Percentiles rank a stretch among this genome's conserved stretches.
These are phyloP conservation scores for Clarias fuscus DNA, from an alignment of 2,797 vertebrate species.

Conservation along the genomic window DNA sequence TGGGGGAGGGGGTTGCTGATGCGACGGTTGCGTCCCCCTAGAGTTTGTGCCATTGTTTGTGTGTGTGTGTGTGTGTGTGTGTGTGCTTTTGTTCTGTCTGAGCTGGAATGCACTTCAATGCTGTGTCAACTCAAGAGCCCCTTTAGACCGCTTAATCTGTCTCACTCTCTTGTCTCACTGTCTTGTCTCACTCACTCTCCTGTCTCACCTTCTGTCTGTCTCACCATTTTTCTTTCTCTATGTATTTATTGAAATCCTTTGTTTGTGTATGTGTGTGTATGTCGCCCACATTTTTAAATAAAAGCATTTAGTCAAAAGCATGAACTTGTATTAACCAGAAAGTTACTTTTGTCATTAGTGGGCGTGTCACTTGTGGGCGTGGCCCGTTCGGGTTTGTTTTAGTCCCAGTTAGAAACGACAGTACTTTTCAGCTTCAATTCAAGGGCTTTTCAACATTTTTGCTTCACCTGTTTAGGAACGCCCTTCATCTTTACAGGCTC, in stretches of 20 bases:
- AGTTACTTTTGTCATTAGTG: background rate
- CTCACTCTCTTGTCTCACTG: background rate
- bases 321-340: background rate
- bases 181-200: constrained; percentile 24
- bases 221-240: background rate
- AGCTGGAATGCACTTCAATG: constrained; percentile 52
- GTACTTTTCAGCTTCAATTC: too few species aligned
- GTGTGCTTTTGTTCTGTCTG: constrained; percentile 50
- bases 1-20: constrained; percentile 47
- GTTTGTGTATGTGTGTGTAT: background rate
- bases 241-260: background rate
- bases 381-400: background rate
- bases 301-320: background rate
- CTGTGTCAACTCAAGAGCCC: constrained; percentile 51
- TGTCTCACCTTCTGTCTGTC: constrained; percentile 37
- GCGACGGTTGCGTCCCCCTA: constrained; percentile 48
- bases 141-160: constrained; percentile 42
- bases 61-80: constrained; percentile 48
- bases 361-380: background rate
- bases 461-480: too few species aligned
- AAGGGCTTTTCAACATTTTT: too few species aligned
- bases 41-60: constrained; percentile 50
- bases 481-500: too few species aligned
- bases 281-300: background rate
- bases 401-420: background rate